phyloP scores from a whole-genome alignment of 2,888 invertebrate genomes.

The Dolomedes plantarius region DNA sequence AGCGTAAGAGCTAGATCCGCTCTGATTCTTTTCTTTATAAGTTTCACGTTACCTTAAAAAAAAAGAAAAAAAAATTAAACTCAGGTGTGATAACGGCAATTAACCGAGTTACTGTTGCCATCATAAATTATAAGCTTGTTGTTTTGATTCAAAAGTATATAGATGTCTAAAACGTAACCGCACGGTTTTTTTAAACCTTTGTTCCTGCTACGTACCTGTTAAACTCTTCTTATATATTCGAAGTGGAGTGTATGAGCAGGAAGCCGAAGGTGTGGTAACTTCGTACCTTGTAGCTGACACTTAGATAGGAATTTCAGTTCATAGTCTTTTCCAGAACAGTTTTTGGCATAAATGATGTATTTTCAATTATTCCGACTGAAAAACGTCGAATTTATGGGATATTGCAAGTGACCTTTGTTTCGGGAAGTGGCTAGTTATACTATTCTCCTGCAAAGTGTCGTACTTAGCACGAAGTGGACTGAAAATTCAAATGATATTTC shows the following conservation, averaged over 20 bases:
- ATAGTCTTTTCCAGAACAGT: no score
- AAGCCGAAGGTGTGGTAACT: neutral
- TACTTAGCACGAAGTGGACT: no score
- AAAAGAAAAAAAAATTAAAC: neutral
- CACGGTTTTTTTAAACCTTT: neutral
- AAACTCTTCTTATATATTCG: neutral
- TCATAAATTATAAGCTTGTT: conserved; percentile 11
- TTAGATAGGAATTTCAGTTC: neutral
- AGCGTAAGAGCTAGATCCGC: neutral
- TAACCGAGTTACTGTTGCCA: conserved; percentile 15
- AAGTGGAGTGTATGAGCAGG: neutral
- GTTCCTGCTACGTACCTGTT: neutral
- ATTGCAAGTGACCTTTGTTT: no score
- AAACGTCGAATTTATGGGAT: no score
- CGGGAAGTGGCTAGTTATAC: no score
- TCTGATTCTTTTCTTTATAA: neutral
- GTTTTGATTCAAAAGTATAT: neutral
- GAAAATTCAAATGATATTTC: no score
- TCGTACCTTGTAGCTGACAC: neutral
- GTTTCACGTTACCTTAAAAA: neutral
- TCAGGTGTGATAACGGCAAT: neutral
- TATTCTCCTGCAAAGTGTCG: no score
- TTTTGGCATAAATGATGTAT: no score
- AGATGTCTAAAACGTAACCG: neutral
- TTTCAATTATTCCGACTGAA: no score